A percentile compares a stretch with the other conserved stretches of the same genome.
phyloP scores from a whole-genome alignment of 23 tunicate genomes.

The Trididemnum nubilum region DNA sequence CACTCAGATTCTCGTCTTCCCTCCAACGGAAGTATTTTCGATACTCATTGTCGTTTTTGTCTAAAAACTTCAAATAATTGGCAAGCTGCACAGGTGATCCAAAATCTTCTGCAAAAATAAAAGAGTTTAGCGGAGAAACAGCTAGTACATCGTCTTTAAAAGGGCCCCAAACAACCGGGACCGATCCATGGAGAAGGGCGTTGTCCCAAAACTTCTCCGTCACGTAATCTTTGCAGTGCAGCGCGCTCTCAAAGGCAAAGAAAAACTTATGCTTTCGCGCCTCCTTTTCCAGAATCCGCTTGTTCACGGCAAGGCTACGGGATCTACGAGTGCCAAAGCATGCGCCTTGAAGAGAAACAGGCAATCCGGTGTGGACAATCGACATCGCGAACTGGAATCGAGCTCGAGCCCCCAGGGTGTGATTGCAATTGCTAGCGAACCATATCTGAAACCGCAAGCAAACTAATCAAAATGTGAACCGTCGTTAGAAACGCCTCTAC shows the following conservation, averaged over 20 bases:
- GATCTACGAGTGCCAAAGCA: not conserved
- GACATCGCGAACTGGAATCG: conserved; percentile 1
- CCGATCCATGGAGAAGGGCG: conserved; percentile 8
- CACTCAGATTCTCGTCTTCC: conserved; percentile 30
- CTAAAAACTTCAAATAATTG: conserved; percentile 5
- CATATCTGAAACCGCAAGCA: not conserved
- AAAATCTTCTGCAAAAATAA: conserved; percentile 38
- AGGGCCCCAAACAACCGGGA: conserved; percentile 29
- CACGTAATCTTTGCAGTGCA: conserved; percentile 26
- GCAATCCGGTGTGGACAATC: not conserved
- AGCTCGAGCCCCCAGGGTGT: conserved; percentile 11
- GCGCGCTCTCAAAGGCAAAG: conserved; percentile 19
- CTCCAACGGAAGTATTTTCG: conserved; percentile 36
- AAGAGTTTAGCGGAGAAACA: conserved; percentile 19
- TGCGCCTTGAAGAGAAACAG: not conserved
- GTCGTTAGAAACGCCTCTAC: too few relatives aligned
- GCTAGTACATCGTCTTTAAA: conserved; percentile 1
- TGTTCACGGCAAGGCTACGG: not conserved
- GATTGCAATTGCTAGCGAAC: conserved; percentile 3
- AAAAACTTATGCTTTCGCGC: conserved; percentile 13
- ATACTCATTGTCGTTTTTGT: conserved; percentile 17
- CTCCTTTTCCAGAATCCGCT: too few relatives aligned
- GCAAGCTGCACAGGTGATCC: conserved; percentile 1
- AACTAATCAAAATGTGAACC: too few relatives aligned
- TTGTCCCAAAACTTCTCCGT: conserved; percentile 48